Base-by-base conservation (phyloP, 2,113 vertebrate genomes). In the Caranx ignobilis region DNA sequence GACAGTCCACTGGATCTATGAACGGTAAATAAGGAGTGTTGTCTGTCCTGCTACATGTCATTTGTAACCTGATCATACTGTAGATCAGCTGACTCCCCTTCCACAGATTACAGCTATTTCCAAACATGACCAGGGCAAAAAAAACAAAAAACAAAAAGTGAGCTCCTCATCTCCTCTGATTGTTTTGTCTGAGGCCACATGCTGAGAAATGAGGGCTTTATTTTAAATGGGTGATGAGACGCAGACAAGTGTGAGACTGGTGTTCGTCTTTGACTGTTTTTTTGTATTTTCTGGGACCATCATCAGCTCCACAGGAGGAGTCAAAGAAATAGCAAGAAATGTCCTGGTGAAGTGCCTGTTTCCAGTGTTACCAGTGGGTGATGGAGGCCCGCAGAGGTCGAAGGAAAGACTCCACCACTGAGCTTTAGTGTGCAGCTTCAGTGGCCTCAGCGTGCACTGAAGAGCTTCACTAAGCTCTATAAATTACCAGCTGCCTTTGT, bases 401-500 rank as follows among this genome's bases (percentile, higher is more conserved):
- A 71, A 73, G 21, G 71, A 39, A 75, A 21, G 37, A 55, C 52
- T 66, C 45, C 18, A 52, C 48, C 48, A 70, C 69, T 47, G 67
- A 71, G 77, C 60, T 60, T 31, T 21, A 15, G 61, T 35, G 41
- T 13, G 6, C 12, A 32, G 64, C 80, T 50, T 50, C 21, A 54
- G 70, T 64, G 43, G 70, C 35, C 57, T 71, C 62, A 56, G 13
- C 31, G 31, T 68, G 70, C 71, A 41, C 68, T n/a, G 16, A 76
- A 85, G 52, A 62, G 68, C 48, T 62, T 75, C 75, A 62, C 72
- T 70, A 50, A 84, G 55, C 73, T 43, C 43, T 55, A 50, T 71
- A 73, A 68, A 84, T 84, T 52, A 87, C 66, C 64, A 77, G 64
- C 65, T 73, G 83, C 71, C 59, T 81, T 88, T 89, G 71, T 82